Evolutionary conservation across 2,113 vertebrate genomes (phyloP), one percentile per base, ranked within the genome.

Genomic region (Mirounga angustirostris): DNA sequence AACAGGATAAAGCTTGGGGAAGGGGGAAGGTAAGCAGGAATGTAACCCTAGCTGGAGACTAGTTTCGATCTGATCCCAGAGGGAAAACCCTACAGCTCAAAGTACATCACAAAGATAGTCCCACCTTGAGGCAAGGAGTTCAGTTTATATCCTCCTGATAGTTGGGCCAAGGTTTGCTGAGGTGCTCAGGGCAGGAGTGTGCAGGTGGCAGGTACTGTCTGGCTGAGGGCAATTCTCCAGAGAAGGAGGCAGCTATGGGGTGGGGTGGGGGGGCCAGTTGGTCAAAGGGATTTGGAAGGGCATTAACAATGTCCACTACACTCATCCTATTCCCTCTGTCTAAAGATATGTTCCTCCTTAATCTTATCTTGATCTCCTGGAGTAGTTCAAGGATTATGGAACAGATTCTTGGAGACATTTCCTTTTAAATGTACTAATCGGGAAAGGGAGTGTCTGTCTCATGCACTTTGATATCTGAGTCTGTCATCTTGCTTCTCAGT

Each of bases 111-210:
- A 46, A 69, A 87, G 22, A 50, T 2, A 24, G 80, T 36, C 22
- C 26, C 52, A 56, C 28, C 58, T 28, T 26, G 18, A 78, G 69
- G 15, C 58, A 24, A 14, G 15, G 30, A 88, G 46, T 56, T 76
- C 46, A 24, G n/a, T 15, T 58, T n/a, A 33, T 15, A 63, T 33
- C 5, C 52, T 78, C 85, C 9, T 73, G 26, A 30, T 40, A 54
- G 15, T 26, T 50, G 16, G 50, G 15, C 59, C 28, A 54, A 73
- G 46, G 19, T 85, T 43, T 67, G 52, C 63, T 36, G 79, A 56
- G 30, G 33, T 22, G 59, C 50, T 89, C 1, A 0, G 22, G 14
- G 4, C 4, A 1, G 12, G 36, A 5, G 1, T 8, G 5, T 28
- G 10, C 16, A 67, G 50, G 50, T 79, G n/a, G 7, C 21, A 10